Evolutionary conservation across 1,140 invertebrate species (phyloP), one percentile per base, ranked within the genome.

Genomic region (Tribolium madens): DNA sequence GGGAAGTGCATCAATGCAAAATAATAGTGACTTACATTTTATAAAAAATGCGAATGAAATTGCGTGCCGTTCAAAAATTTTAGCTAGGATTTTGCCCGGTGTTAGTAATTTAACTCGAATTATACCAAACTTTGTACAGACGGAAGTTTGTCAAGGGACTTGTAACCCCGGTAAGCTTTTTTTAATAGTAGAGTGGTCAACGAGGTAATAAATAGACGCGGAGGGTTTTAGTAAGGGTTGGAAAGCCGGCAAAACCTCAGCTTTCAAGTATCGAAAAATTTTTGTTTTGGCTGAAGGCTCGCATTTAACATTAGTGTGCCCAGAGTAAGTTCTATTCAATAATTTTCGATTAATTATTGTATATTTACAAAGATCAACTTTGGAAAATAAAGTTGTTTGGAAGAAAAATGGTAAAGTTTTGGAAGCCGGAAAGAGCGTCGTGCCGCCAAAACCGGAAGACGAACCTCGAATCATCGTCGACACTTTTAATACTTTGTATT

Each of bases 401-500:
- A 87, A 83, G 78, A 87, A 86, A 77, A 86, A 88, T 72, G 85
- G 84, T 1, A 79, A 85, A 10, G 74, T 80, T 21, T 80, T 89
- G 68, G 83, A 84, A 80, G 84, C 84, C 57, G 88, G 87, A 9
- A 82, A 80, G 26, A 85, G 85, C 68, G 83, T 84, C 69, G 84
- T 81, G 5, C 84, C 86, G 72, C 84, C 84, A 14, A 85, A 87
- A 73, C 84, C 83, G 15, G 84, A 87, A 78, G 73, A 79, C 10
- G 86, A 87, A 75, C 86, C 87, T 1, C 83, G 87, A 78, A 83
- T 89, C 5, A 82, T 88, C 2, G 87, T 90, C 6, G 89, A 90
- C 77, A 84, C 86, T 0, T 90, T 89, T 79, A 87, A 87, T 71
- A 88, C 87, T 1, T 81, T 91, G n/a, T 90, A 90, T 82, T 83